phyloP scores from a whole-genome alignment of 2,797 vertebrate species.

The Propithecus perrieri region DNA sequence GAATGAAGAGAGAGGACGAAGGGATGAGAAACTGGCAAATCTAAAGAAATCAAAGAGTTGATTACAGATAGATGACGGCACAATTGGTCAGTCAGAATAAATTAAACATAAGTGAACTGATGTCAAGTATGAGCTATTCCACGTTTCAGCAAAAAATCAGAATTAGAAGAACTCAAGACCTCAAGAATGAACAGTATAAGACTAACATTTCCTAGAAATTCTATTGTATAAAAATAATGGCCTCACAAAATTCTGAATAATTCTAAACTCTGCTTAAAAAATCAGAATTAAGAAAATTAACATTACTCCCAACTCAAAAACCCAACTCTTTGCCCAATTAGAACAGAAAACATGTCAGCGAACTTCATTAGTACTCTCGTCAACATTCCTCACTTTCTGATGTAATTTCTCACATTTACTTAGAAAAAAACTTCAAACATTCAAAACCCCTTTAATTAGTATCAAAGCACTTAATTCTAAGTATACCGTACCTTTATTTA shows the following conservation, averaged over 20 bases:
- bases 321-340: background rate
- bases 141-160: slow-evolving; percentile 23
- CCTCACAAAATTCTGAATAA: background rate
- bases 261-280: background rate
- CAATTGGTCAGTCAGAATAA: background rate
- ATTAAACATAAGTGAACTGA: background rate
- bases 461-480: background rate
- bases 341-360: background rate
- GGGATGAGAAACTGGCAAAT: slow-evolving; percentile 18
- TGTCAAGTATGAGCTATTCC: background rate
- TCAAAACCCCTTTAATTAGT: background rate
- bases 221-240: background rate
- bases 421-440: background rate
- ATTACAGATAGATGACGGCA: background rate
- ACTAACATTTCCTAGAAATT: slow-evolving; percentile 12
- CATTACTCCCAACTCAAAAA: background rate
- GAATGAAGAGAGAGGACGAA: background rate
- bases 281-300: background rate
- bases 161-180: background rate
- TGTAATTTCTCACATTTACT: background rate
- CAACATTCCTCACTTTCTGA: slow-evolving; percentile 13
- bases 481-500: background rate
- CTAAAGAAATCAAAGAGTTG: slow-evolving; percentile 1
- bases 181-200: background rate
- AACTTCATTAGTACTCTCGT: background rate